Conservation (phyloP, 2,113 vertebrate species). For the Cercocebus atys region DNA sequence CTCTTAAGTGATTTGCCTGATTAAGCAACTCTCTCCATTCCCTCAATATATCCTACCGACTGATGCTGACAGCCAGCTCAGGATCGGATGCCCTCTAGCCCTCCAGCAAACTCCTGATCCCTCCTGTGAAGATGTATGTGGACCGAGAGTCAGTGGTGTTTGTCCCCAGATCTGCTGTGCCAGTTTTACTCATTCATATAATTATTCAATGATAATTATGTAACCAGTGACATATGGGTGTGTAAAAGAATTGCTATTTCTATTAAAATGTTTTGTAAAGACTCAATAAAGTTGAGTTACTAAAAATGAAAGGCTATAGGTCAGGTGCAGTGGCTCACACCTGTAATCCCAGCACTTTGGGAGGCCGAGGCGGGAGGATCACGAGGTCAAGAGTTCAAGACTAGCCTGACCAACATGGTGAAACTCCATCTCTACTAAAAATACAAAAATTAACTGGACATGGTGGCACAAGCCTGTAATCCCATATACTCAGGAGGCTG, state of each 20-base stretch:
- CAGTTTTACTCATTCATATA: background rate
- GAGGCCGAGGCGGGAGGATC: too few species aligned
- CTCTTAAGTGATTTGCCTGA: background rate
- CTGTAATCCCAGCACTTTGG: too few species aligned
- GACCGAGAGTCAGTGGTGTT: background rate
- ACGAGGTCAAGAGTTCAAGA: too few species aligned
- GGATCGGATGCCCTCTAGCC: background rate
- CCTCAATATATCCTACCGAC: background rate
- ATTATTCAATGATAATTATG: background rate
- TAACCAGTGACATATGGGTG: background rate
- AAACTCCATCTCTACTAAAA: too few species aligned
- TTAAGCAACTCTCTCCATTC: background rate
- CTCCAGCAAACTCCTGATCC: background rate
- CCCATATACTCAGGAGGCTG: too few species aligned
- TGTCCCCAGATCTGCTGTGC: background rate
- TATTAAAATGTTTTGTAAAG: slow-evolving; percentile 8
- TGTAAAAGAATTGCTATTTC: background rate
- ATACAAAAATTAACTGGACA: too few species aligned
- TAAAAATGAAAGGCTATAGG: background rate
- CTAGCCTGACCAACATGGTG: too few species aligned
- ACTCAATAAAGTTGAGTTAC: background rate
- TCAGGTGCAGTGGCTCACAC: too few species aligned
- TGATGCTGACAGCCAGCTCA: background rate
- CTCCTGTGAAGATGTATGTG: background rate
- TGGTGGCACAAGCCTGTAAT: too few species aligned